phyloP scores from a whole-genome alignment of 2,113 vertebrate species.

The Ibidorhyncha struthersii region DNA sequence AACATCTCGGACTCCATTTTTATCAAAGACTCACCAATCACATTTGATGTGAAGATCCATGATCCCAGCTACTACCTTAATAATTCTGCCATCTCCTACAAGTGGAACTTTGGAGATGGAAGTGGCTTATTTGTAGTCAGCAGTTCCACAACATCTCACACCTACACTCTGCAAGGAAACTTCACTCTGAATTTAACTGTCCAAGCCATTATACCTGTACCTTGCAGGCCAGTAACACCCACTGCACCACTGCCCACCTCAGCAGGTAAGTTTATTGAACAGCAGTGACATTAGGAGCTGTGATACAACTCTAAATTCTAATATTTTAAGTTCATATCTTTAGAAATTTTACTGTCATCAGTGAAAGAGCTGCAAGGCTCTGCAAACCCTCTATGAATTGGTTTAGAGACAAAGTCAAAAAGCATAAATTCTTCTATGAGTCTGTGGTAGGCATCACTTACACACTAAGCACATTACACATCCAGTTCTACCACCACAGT shows the following conservation, averaged over 20 bases:
- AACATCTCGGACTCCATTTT: conserved; percentile 86
- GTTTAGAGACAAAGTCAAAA: background rate
- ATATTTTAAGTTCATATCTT: background rate
- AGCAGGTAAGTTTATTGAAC: conserved; percentile 43
- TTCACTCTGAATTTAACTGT: conserved; percentile 85
- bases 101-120: conserved; percentile 91
- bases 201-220: conserved; percentile 81
- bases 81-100: conserved; percentile 82
- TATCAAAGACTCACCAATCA: conserved; percentile 83
- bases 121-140: conserved; percentile 84
- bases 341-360: background rate
- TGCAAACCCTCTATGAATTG: background rate
- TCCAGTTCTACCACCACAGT: background rate
- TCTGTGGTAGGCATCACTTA: background rate
- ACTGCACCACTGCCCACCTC: conserved; percentile 47
- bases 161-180: conserved; percentile 80
- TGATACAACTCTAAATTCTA: background rate
- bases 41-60: conserved; percentile 84
- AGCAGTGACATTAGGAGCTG: background rate
- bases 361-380: background rate
- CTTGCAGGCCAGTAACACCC: conserved; percentile 78
- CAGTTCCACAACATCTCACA: conserved; percentile 78
- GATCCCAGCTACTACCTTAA: conserved; percentile 92
- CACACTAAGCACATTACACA: background rate
- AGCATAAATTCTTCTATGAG: background rate